phyloP scores from a whole-genome alignment of 2,888 invertebrate species.

The Gymnocheta viridis region DNA sequence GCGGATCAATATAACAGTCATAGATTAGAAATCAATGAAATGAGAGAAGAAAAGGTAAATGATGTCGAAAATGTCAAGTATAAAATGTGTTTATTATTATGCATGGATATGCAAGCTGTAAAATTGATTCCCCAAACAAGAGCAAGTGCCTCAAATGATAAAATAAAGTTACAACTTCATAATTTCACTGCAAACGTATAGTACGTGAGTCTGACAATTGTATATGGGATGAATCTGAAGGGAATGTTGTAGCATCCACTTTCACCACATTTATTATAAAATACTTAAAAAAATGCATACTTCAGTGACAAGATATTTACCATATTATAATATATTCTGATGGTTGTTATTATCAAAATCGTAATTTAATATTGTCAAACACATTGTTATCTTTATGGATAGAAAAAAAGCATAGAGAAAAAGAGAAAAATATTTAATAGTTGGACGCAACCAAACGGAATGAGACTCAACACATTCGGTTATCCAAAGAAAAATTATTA shows the following conservation, averaged over 20 bases:
- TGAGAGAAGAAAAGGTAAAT: no score
- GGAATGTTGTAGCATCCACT: neutral
- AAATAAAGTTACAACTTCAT: no score
- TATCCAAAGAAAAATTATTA: neutral
- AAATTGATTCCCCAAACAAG: no score
- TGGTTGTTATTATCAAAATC: neutral
- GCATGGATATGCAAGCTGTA: no score
- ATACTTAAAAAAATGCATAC: neutral
- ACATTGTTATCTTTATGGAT: neutral
- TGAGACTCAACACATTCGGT: neutral
- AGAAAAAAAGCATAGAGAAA: neutral
- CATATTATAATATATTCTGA: neutral
- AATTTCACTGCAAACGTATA: no score
- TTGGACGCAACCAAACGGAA: neutral
- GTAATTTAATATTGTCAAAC: neutral
- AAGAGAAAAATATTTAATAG: neutral
- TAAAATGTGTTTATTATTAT: no score
- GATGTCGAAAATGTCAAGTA: no score
- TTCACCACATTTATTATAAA: neutral
- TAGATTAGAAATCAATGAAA: no score
- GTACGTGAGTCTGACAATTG: no score
- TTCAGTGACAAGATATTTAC: neutral
- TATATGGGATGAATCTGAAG: neutral
- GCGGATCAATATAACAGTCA: no score
- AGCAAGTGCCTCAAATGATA: no score